Evolutionary conservation across 2,797 vertebrate species (phyloP), one percentile per base, ranked within the genome.

Genomic region (Poeciliopsis gracilis): DNA sequence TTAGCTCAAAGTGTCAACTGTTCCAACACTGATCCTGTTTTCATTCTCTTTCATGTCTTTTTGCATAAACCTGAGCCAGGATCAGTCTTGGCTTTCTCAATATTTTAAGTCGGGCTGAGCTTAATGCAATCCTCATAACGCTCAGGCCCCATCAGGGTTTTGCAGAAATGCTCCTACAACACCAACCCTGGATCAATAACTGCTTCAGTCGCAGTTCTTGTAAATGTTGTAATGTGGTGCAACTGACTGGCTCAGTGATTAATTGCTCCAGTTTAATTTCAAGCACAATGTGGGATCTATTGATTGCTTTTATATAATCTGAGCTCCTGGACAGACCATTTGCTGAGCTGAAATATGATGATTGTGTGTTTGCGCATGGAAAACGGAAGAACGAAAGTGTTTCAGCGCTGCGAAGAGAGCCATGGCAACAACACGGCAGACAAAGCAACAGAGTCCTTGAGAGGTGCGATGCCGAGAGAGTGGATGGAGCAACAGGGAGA

Each of bases 381-480:
- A 89, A 84, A 85, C 49, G 46, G 73, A 88, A 79, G 73, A 90
- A 78, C 84, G 72, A 78, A 87, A 90, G 88, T 47, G 82, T 82
- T 89, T 72, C 28, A 78, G 70, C 87, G 83, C 92, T 90, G 90
- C 90, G 81, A 88, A 76, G 87, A 95, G 96, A 92, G 79, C 93
- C 93, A 63, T 82, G 89, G 95, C 90, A 96, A 96, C 95, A 91
- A 82, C 89, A 81, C 86, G 87, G 83, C 83, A 57, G 85, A 95
- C 91, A 95, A 95, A 95, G 93, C 91, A 73, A 46, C 36, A 9
- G 49, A 85, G 93, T 93, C 94, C 95, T 96, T 95, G 95, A 95
- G 93, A 92, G 87, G 88, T 82, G 86, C 85, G 73, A 79, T 63
- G 77, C 85, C 2, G 87, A 84, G 87, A 84, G 59, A 87, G 59